Percentiles rank a stretch among this genome's conserved stretches.
Evolutionary conservation across 2,888 invertebrate species (phyloP).

Genomic region (Pachydiplax longipennis): DNA sequence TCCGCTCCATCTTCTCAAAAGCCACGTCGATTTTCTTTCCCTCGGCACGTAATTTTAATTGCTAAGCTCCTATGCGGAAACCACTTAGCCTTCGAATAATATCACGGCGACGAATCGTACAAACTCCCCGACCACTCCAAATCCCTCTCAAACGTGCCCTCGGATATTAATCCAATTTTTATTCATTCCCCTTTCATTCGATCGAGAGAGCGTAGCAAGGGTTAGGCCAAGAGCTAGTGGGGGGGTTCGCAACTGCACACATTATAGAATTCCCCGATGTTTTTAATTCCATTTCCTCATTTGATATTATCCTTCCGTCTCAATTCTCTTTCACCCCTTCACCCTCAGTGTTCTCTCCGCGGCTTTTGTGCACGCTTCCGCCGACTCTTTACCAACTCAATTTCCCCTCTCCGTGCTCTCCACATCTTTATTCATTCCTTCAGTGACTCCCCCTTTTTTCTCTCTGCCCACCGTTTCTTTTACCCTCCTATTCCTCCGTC

Average conservation of each 20-base stretch:
- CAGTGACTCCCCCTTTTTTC: neutral
- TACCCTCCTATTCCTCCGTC: neutral
- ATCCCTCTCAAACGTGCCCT: neutral
- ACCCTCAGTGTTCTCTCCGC: neutral
- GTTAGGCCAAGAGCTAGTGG: neutral
- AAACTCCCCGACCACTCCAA: neutral
- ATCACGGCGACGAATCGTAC: neutral
- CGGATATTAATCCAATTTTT: neutral
- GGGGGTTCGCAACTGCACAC: neutral
- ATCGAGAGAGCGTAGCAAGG: neutral
- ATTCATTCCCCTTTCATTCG: neutral
- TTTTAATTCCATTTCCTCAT: neutral
- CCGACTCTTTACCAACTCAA: no score
- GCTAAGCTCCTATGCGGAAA: neutral
- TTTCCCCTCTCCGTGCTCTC: no score
- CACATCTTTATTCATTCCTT: neutral
- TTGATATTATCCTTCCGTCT: neutral
- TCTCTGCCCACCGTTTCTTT: neutral
- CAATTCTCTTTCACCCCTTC: neutral
- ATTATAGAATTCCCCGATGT: neutral
- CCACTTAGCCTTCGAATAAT: neutral
- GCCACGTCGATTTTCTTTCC: neutral
- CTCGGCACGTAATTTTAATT: neutral
- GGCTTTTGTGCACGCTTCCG: no score
- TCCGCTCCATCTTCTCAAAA: neutral